phyloP scores from a whole-genome alignment of 2,113 vertebrate species.

The Mugil cephalus region DNA sequence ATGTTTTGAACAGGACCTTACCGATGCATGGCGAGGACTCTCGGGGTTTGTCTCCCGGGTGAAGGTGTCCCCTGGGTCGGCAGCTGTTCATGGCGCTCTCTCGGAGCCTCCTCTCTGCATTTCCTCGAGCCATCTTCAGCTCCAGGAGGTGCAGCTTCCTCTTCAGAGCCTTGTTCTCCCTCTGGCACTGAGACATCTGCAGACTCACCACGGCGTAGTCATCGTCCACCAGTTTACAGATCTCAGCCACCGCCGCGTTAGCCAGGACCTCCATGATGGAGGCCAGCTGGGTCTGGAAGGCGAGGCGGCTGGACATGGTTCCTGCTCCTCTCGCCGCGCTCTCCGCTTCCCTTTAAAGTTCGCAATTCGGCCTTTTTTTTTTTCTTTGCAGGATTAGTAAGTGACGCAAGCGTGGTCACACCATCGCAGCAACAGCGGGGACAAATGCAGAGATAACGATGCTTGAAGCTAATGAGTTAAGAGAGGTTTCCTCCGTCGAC shows the following conservation, averaged over 20 bases:
- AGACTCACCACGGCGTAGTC: slow-evolving; percentile 82
- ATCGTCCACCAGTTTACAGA: slow-evolving; percentile 84
- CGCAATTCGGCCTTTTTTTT: no score
- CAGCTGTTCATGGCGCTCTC: slow-evolving; percentile 65
- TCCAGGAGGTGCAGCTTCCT: slow-evolving; percentile 82
- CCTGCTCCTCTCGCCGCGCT: not conserved
- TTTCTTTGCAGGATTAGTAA: no score
- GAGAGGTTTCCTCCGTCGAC: no score
- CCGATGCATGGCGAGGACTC: slow-evolving; percentile 37
- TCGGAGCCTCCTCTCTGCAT: slow-evolving; percentile 77
- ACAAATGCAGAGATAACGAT: no score
- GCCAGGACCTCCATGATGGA: slow-evolving; percentile 87
- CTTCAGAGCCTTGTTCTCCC: slow-evolving; percentile 81
- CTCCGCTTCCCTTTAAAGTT: not conserved
- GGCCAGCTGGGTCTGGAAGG: slow-evolving; percentile 84
- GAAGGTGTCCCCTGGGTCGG: slow-evolving; percentile 52
- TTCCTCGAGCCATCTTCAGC: slow-evolving; percentile 79
- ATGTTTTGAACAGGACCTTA: slow-evolving; percentile 7
- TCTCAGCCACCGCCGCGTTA: slow-evolving; percentile 84
- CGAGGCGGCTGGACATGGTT: slow-evolving; percentile 77
- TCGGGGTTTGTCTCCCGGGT: slow-evolving; percentile 57
- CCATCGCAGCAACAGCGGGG: no score
- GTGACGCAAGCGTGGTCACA: no score
- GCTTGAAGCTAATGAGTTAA: no score
- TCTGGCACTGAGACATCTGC: slow-evolving; percentile 82